These are phyloP conservation scores for Penaeus indicus DNA, from an alignment of 1,140 invertebrate genomes.

Conservation along the genomic window DNA sequence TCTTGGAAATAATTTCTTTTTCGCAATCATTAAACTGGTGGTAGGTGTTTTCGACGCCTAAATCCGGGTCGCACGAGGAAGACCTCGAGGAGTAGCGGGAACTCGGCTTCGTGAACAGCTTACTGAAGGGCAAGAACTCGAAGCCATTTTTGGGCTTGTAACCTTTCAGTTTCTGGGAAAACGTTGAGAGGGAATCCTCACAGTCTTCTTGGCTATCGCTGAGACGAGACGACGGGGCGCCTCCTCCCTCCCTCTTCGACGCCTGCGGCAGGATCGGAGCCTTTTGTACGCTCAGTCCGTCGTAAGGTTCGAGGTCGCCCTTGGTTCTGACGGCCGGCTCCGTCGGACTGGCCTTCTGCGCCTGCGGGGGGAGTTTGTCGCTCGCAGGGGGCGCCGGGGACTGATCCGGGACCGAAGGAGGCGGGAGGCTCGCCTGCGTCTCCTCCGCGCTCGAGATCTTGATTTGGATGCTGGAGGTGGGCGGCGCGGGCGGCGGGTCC, in stretches of 20 bases:
- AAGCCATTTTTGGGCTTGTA: slow-evolving; percentile 27
- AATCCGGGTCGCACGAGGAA: background rate
- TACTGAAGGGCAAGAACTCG: slow-evolving; percentile 43
- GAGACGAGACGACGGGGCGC: background rate
- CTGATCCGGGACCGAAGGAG: too few species aligned
- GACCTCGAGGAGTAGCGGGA: background rate
- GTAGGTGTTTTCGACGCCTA: slow-evolving; percentile 33
- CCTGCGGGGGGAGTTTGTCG: too few species aligned
- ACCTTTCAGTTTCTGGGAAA: background rate
- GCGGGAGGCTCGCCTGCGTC: too few species aligned
- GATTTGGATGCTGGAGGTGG: too few species aligned
- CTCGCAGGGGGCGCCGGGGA: too few species aligned
- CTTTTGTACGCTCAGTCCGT: slow-evolving; percentile 27
- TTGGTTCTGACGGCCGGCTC: background rate
- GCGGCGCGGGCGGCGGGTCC: too few species aligned
- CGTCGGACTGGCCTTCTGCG: background rate
- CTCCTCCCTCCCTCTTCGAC: background rate
- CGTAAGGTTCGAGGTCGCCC: slow-evolving; percentile 26
- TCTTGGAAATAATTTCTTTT: slow-evolving; percentile 31
- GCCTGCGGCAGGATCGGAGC: background rate
- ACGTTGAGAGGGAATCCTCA: background rate
- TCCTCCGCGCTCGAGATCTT: too few species aligned
- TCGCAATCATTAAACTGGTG: slow-evolving; percentile 29
- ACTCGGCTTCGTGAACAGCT: slow-evolving; percentile 43
- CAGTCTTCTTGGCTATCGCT: slow-evolving; percentile 23